A percentile compares a stretch with the other conserved stretches of the same genome.
phyloP scores from a whole-genome alignment of 2,113 vertebrate genomes.

The zebrafish (Danio rerio) region DNA sequence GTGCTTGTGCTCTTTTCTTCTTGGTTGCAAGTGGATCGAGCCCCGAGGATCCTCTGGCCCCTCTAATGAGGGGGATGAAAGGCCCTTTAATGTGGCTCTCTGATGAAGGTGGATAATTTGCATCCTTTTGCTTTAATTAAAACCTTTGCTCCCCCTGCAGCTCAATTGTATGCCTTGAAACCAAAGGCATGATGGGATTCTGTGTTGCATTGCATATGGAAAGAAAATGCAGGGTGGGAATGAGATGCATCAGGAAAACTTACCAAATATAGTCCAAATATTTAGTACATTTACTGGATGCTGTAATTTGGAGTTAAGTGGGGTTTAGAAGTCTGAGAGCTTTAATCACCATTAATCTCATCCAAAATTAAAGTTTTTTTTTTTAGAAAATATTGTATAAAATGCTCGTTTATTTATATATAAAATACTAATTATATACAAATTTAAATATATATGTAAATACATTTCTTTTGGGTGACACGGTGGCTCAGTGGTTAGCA shows the following conservation, averaged over 20 bases:
- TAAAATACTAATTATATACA: too few species aligned
- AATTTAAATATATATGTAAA: too few species aligned
- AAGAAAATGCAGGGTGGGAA: background rate
- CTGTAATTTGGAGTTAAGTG: background rate
- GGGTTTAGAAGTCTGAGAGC: background rate
- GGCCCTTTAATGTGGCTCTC: conserved; percentile 59
- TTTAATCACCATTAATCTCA: too few species aligned
- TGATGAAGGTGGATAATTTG: conserved; percentile 62
- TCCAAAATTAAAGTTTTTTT: too few species aligned
- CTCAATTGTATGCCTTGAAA: conserved; percentile 11
- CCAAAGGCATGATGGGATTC: conserved; percentile 35
- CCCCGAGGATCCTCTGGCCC: conserved; percentile 39
- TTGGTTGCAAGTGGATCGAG: conserved; percentile 20
- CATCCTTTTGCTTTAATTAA: conserved; percentile 63
- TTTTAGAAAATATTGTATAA: too few species aligned
- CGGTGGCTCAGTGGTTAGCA: too few species aligned
- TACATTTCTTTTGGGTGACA: too few species aligned
- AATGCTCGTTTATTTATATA: too few species aligned
- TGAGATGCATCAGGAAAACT: background rate
- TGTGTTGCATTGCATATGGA: background rate
- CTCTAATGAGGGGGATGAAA: conserved; percentile 63
- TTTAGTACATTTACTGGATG: background rate
- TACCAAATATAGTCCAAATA: background rate
- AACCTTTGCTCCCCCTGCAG: conserved; percentile 46
- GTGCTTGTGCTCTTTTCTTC: conserved; percentile 43